Base-by-base conservation (phyloP, 1,140 invertebrate genomes). In the Nasonia longicornis region DNA sequence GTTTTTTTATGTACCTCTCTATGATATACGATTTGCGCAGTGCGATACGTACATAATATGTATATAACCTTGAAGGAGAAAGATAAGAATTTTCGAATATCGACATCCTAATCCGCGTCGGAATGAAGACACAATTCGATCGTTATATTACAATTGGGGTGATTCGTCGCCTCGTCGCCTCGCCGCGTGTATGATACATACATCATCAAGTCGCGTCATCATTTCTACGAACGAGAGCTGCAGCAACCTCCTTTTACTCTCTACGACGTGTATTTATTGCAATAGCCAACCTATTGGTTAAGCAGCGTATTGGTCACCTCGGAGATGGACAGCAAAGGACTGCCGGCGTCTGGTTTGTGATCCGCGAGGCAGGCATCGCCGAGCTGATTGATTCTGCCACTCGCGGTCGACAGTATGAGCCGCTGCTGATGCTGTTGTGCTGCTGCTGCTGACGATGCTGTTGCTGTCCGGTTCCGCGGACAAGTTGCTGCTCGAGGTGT, bases 301-400 rank as follows among this genome's bases (percentile, higher is more conserved):
- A 95, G 93, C 84, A 95, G 89, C 84, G 95, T 95, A 91, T 95
- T 95, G 87, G 95, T 95, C 92, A 95, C 94, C 93, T 95, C 94
- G 92, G 94, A 95, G 93, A 95, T 94, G 92, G 95, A 95, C 92
- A 95, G 86, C 93, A 96, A 85, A 93, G 95, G 94, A 94, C 94
- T 95, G 91, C 93, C 93, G 89, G 89, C 88, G 92, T 95, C 94
- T 91, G 92, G 91, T 90, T 94, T 92, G 91, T 92, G 89, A 92
- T 92, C 87, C 91, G 90, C 58, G 87, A 85, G 87, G 88, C 92
- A 92, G 89, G 86, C 83, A 84, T 86, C 83, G 85, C 85, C 82
- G 88, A 89, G 83, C 82, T 88, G 88, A 88, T 86, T 72, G 82
- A 87, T 86, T 88, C 88, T 85, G 86, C 87, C 84, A 88, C 86